phyloP scores from a whole-genome alignment of 2,888 invertebrate genomes.

The Octonoba sinensis region DNA sequence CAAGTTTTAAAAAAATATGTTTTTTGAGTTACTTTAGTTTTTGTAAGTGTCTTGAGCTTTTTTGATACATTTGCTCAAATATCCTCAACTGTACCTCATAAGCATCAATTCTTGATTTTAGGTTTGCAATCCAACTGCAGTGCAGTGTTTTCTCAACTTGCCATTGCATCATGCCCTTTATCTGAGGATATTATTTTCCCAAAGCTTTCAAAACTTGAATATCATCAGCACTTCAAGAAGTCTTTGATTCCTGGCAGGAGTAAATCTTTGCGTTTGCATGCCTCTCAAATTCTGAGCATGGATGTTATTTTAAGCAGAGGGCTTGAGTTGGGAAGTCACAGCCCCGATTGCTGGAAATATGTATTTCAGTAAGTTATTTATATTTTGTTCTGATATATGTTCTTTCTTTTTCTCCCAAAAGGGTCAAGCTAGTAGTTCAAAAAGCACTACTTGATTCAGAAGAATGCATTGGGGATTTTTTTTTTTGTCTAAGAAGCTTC shows the following conservation, averaged over 20 bases:
- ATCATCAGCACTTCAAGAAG: slow-evolving; percentile 58
- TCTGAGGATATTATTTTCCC: slow-evolving; percentile 69
- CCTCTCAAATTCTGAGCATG: slow-evolving; percentile 91
- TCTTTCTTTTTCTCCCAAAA: not conserved
- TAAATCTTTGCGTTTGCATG: slow-evolving; percentile 77
- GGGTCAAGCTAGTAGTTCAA: too few relatives aligned
- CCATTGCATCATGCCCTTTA: slow-evolving; percentile 89
- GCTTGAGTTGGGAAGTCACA: slow-evolving; percentile 90
- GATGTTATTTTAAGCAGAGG: slow-evolving; percentile 90
- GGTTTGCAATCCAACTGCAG: slow-evolving; percentile 91
- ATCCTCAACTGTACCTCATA: not conserved
- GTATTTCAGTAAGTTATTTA: slow-evolving; percentile 82
- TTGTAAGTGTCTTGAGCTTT: not conserved
- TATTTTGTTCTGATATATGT: not conserved
- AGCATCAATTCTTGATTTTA: slow-evolving; percentile 67
- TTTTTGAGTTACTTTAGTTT: not conserved
- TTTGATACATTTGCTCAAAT: not conserved
- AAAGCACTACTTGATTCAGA: too few relatives aligned
- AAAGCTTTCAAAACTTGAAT: slow-evolving; percentile 64
- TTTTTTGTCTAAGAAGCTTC: too few relatives aligned
- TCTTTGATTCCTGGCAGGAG: slow-evolving; percentile 45
- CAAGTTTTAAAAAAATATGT: too few relatives aligned
- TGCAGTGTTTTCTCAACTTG: slow-evolving; percentile 86
- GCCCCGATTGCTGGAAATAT: slow-evolving; percentile 95
- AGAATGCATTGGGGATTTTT: too few relatives aligned